These are phyloP conservation scores for Napeogenes inachia DNA, from an alignment of 2,888 invertebrate species.

Conservation along the genomic window DNA sequence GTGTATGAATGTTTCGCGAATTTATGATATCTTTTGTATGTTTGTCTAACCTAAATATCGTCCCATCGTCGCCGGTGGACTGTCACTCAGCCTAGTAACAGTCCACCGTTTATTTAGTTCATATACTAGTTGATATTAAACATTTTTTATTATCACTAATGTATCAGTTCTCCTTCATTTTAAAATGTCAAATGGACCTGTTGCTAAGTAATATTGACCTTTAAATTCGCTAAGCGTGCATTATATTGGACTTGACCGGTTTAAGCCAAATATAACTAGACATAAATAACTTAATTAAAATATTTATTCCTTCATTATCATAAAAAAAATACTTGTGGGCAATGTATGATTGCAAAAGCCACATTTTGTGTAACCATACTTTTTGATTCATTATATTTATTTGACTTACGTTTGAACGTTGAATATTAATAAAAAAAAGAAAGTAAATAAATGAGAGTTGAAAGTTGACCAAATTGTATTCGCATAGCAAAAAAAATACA, in stretches of 20 bases:
- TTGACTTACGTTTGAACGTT: too few relatives aligned
- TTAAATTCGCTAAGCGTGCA: constrained; percentile 3
- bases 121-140: not conserved
- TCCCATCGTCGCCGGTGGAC: too few relatives aligned
- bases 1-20: too few relatives aligned
- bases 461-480: constrained; percentile 26
- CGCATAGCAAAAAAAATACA: constrained; percentile 13
- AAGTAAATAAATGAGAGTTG: constrained; percentile 15
- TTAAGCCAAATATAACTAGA: too few relatives aligned
- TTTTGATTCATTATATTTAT: too few relatives aligned
- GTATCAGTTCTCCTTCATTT: not conserved
- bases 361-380: too few relatives aligned
- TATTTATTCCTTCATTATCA: too few relatives aligned
- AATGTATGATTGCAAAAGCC: too few relatives aligned
- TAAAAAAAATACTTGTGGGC: too few relatives aligned
- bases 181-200: constrained; percentile 4
- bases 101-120: too few relatives aligned
- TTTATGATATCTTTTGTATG: not conserved
- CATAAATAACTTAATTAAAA: too few relatives aligned
- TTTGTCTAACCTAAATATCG: constrained; percentile 6
- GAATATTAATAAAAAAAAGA: constrained; percentile 7
- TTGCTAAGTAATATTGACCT: constrained; percentile 4
- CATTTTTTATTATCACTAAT: not conserved
- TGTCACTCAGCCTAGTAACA: too few relatives aligned
- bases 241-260: not conserved